Evolutionary conservation across 2,888 invertebrate genomes (phyloP).

Genomic region (Antheraea assamensis): DNA sequence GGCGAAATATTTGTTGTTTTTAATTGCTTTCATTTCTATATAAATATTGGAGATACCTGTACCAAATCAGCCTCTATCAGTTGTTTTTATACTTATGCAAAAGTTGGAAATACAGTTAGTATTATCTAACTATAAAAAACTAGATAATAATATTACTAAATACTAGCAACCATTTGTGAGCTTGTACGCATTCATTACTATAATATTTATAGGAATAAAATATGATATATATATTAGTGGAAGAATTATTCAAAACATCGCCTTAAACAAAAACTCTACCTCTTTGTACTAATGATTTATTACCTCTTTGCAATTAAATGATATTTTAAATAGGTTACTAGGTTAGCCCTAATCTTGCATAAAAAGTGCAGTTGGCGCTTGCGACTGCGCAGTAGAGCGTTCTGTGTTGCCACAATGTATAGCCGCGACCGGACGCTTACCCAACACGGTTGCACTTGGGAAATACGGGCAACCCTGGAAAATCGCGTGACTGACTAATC

Average conservation of each 20-base stretch:
- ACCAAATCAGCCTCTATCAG: background rate
- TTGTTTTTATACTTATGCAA: background rate
- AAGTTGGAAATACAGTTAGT: background rate
- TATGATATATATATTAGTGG: too few relatives aligned
- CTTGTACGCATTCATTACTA: too few relatives aligned
- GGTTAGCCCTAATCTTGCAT: conserved; percentile 59
- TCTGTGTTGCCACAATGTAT: conserved; percentile 37
- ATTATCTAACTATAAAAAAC: background rate
- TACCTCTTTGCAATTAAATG: too few relatives aligned
- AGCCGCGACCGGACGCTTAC: conserved; percentile 37
- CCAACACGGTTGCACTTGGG: conserved; percentile 43
- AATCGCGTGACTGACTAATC: background rate
- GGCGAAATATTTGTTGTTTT: background rate
- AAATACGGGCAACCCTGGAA: conserved; percentile 45
- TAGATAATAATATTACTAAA: too few relatives aligned
- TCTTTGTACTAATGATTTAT: too few relatives aligned
- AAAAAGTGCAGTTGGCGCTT: conserved; percentile 43
- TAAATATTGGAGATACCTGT: background rate
- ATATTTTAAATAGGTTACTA: conserved; percentile 36
- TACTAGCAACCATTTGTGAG: too few relatives aligned
- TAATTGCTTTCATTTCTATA: background rate
- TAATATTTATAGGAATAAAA: too few relatives aligned
- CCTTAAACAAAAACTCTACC: too few relatives aligned
- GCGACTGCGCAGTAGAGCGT: conserved; percentile 45
- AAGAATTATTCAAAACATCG: too few relatives aligned